phyloP scores from a whole-genome alignment of 2,797 vertebrate genomes.

The Diglossa cyanea region DNA sequence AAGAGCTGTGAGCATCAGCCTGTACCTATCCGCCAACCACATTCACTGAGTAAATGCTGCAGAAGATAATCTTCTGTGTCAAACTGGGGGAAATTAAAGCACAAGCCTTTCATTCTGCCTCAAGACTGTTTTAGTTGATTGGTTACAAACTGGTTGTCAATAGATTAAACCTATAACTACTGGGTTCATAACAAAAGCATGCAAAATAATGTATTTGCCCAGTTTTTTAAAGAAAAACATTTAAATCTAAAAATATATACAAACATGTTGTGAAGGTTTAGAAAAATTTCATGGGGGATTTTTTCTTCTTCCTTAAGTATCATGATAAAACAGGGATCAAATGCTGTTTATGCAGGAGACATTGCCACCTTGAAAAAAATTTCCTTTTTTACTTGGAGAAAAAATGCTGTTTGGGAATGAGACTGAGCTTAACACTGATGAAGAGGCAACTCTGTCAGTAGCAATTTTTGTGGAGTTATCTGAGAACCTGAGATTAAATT shows the following conservation, averaged over 20 bases:
- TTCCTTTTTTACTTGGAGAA: background rate
- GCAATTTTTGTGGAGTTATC: background rate
- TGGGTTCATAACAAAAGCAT: background rate
- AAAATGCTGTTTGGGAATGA: background rate
- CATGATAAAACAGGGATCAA: background rate
- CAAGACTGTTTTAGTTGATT: background rate
- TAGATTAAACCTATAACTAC: background rate
- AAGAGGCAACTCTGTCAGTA: background rate
- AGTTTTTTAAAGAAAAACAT: background rate
- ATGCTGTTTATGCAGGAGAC: background rate
- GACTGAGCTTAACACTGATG: background rate
- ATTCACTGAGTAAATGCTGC: background rate
- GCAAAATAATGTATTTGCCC: background rate
- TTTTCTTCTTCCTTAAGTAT: background rate
- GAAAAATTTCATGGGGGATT: rapidly evolving
- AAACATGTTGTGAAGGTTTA: background rate
- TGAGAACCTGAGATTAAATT: background rate
- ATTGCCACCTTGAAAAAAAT: background rate
- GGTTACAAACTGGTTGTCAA: background rate
- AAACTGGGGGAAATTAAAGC: background rate
- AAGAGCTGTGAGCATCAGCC: background rate
- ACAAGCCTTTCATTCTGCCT: background rate
- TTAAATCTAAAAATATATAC: background rate
- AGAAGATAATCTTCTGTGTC: background rate
- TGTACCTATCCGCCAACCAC: background rate